phyloP scores from a whole-genome alignment of 2,113 vertebrate species.

The Coturnix japonica region DNA sequence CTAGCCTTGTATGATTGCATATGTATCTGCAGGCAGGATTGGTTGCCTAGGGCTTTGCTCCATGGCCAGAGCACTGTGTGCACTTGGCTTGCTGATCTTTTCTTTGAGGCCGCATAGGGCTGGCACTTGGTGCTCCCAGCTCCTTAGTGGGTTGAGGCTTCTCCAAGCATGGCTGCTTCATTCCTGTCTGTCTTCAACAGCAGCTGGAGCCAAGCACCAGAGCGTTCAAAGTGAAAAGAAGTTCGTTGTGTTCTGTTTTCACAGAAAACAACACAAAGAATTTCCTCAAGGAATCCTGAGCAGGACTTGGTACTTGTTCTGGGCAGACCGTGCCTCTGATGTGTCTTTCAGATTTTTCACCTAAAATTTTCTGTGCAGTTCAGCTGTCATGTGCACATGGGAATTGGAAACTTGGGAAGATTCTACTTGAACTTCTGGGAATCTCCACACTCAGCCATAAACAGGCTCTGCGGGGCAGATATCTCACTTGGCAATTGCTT shows the following conservation, averaged over 20 bases:
- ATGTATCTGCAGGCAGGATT: not conserved
- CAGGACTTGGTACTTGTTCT: slow-evolving; percentile 27
- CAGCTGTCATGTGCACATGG: accelerated
- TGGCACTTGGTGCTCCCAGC: not conserved
- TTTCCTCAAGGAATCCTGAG: slow-evolving; percentile 55
- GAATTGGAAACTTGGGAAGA: not conserved
- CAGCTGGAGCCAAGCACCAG: slow-evolving; percentile 57
- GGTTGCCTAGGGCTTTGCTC: not conserved
- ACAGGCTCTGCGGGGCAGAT: not conserved
- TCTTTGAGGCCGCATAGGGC: slow-evolving; percentile 1
- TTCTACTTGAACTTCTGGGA: not conserved
- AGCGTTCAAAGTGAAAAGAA: slow-evolving; percentile 6
- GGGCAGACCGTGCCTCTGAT: not conserved
- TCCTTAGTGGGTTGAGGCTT: not conserved
- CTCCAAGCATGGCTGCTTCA: not conserved
- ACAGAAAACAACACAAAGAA: slow-evolving; percentile 60
- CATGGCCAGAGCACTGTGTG: not conserved
- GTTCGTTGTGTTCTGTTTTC: slow-evolving; percentile 30
- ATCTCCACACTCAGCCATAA: not conserved
- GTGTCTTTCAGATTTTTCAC: not conserved
- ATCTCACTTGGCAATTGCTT: slow-evolving; percentile 1
- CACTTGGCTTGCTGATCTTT: not conserved
- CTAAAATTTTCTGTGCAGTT: not conserved
- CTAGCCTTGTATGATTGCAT: not conserved
- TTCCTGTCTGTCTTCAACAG: slow-evolving; percentile 41